A percentile compares a stretch with the other conserved stretches of the same genome.
Conservation (phyloP, 1,140 invertebrate genomes). For the Bombus sylvicola region DNA sequence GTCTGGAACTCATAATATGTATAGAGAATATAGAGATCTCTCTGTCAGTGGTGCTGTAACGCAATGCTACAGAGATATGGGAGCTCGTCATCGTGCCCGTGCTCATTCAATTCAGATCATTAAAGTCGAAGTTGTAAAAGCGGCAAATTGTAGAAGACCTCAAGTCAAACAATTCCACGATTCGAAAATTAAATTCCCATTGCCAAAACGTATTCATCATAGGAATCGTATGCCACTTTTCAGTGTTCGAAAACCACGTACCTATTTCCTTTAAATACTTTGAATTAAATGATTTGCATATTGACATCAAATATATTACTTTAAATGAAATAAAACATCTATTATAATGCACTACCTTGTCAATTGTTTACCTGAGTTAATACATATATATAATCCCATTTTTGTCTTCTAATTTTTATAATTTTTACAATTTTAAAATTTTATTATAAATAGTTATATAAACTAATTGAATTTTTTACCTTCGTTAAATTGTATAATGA, state of each 20-base stretch:
- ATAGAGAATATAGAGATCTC: slow-evolving; percentile 99
- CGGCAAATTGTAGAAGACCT: slow-evolving; percentile 94
- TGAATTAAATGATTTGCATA: slow-evolving; percentile 48
- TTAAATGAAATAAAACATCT: slow-evolving; percentile 63
- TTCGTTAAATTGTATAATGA: neutral
- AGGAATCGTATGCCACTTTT: slow-evolving; percentile 91
- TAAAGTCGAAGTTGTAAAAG: slow-evolving; percentile 95
- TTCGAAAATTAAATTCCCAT: slow-evolving; percentile 96
- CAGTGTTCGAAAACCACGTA: slow-evolving; percentile 95
- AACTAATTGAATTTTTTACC: neutral
- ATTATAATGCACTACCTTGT: slow-evolving; percentile 1
- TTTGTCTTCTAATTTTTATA: neutral
- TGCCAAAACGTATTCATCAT: slow-evolving; percentile 95
- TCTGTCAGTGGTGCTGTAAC: slow-evolving; percentile 97
- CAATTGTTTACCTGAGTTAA: neutral
- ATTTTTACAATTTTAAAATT: neutral
- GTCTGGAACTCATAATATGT: slow-evolving; percentile 99
- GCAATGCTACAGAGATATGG: slow-evolving; percentile 99
- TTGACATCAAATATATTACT: slow-evolving; percentile 38
- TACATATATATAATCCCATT: neutral
- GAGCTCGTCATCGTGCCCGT: slow-evolving; percentile 97
- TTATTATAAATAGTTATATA: neutral
- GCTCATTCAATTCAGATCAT: slow-evolving; percentile 99
- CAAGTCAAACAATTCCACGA: slow-evolving; percentile 99
- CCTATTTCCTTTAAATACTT: slow-evolving; percentile 92